These are phyloP conservation scores for Trachelipus rathkii DNA, from an alignment of 1,140 invertebrate genomes.

Conservation along the genomic window DNA sequence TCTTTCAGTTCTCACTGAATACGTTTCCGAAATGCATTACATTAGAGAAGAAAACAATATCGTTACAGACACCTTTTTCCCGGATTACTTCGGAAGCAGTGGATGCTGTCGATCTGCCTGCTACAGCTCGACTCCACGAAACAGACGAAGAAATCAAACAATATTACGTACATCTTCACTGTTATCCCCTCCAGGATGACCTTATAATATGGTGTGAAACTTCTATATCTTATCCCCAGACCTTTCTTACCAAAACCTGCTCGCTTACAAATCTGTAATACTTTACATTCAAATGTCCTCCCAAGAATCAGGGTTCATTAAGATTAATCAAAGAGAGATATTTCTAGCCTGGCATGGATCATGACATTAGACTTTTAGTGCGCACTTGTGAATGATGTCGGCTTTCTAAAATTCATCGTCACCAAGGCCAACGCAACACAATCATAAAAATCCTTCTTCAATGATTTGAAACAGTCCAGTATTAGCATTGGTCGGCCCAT, in stretches of 20 bases:
- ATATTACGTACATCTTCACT: too few relatives aligned
- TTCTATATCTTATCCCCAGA: not conserved
- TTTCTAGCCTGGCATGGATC: constrained; percentile 1
- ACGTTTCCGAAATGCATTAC: too few relatives aligned
- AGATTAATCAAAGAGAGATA: constrained; percentile 3
- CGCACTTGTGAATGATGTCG: not conserved
- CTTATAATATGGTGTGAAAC: not conserved
- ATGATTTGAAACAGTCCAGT: not conserved
- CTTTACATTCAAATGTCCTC: not conserved
- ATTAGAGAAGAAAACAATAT: too few relatives aligned
- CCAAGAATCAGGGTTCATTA: not conserved
- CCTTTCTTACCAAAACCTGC: not conserved
- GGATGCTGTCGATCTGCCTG: too few relatives aligned
- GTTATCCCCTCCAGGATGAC: not conserved
- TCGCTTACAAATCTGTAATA: not conserved
- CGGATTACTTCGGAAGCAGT: too few relatives aligned
- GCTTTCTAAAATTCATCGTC: not conserved
- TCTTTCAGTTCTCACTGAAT: too few relatives aligned
- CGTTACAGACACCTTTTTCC: too few relatives aligned
- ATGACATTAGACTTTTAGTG: not conserved
- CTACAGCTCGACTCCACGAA: too few relatives aligned
- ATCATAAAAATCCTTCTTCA: not conserved
- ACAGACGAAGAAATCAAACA: too few relatives aligned
- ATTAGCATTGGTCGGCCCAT: not conserved
- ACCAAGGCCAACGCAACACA: not conserved